Evolutionary conservation across 2,888 invertebrate genomes (phyloP).

Genomic region (Tiliacea citrago): DNA sequence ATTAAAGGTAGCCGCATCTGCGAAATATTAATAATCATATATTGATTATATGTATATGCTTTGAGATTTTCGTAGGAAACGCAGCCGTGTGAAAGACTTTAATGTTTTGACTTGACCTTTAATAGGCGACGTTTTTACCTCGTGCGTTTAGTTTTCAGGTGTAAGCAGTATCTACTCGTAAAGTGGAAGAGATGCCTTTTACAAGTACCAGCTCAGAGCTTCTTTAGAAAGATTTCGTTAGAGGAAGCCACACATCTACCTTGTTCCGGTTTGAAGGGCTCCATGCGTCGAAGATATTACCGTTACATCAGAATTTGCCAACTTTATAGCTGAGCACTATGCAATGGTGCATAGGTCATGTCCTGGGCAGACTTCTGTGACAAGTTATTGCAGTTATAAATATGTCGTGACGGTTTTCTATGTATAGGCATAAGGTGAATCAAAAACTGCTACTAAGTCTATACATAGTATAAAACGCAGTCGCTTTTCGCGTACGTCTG

Average conservation of each 20-base stretch:
- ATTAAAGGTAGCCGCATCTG: constrained; percentile 64
- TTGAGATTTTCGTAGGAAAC: constrained; percentile 46
- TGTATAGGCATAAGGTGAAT: neutral
- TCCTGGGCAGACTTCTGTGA: neutral
- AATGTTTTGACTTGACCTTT: neutral
- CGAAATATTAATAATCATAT: too few relatives aligned
- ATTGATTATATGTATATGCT: too few relatives aligned
- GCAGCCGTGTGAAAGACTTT: constrained; percentile 3
- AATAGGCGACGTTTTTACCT: neutral
- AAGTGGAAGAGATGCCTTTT: neutral
- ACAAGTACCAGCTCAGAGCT: neutral
- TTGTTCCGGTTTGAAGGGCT: too few relatives aligned
- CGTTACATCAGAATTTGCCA: neutral
- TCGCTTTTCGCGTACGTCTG: neutral
- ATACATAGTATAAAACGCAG: neutral
- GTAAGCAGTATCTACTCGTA: neutral
- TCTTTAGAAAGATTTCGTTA: neutral
- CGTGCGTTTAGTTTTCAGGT: neutral
- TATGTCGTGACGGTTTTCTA: neutral
- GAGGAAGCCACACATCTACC: neutral
- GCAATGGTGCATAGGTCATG: neutral
- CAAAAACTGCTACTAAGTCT: neutral
- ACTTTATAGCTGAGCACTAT: neutral
- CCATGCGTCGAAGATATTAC: neutral
- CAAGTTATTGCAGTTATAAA: neutral